Evolutionary conservation across 2,797 vertebrate genomes (phyloP).

Genomic region (Ctenopoma kingsleyae): DNA sequence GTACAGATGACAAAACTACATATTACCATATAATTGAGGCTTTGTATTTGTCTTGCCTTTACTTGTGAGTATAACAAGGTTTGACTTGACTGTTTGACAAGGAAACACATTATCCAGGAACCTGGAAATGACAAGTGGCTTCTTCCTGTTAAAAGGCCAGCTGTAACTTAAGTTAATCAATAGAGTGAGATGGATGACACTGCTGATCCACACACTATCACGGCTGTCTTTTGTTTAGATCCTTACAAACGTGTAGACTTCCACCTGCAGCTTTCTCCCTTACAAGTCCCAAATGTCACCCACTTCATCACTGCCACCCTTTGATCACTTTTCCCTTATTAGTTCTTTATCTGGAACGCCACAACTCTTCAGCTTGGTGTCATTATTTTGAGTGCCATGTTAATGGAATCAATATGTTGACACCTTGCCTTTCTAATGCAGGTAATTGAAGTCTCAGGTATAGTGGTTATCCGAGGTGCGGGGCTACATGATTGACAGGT

Average conservation of each 20-base stretch:
- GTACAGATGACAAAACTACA: neutral
- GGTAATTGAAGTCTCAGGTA: slow-evolving; percentile 71
- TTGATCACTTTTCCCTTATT: slow-evolving; percentile 74
- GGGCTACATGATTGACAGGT: slow-evolving; percentile 66
- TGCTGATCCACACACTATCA: slow-evolving; percentile 32
- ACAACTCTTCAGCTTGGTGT: slow-evolving; percentile 66
- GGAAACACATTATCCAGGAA: slow-evolving; percentile 53
- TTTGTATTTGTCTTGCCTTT: slow-evolving; percentile 34
- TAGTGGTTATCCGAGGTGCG: slow-evolving; percentile 61
- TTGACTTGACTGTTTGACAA: too few species aligned
- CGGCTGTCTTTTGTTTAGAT: slow-evolving; percentile 58
- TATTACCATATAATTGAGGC: neutral
- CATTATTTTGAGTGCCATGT: slow-evolving; percentile 78
- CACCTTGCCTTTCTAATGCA: slow-evolving; percentile 64
- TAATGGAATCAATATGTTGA: slow-evolving; percentile 82
- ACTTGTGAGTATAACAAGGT: slow-evolving; percentile 36
- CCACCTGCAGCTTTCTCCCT: slow-evolving; percentile 49
- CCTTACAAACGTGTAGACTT: slow-evolving; percentile 46
- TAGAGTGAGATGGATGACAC: slow-evolving; percentile 67
- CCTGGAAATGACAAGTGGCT: slow-evolving; percentile 63
- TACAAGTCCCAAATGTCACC: slow-evolving; percentile 76
- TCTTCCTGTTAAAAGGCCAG: slow-evolving; percentile 72
- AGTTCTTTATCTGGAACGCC: slow-evolving; percentile 63
- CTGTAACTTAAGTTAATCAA: slow-evolving; percentile 69
- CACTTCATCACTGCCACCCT: slow-evolving; percentile 71